Base-by-base conservation (phyloP, 2,888 invertebrate species). In the Rhabditoides inermis region DNA sequence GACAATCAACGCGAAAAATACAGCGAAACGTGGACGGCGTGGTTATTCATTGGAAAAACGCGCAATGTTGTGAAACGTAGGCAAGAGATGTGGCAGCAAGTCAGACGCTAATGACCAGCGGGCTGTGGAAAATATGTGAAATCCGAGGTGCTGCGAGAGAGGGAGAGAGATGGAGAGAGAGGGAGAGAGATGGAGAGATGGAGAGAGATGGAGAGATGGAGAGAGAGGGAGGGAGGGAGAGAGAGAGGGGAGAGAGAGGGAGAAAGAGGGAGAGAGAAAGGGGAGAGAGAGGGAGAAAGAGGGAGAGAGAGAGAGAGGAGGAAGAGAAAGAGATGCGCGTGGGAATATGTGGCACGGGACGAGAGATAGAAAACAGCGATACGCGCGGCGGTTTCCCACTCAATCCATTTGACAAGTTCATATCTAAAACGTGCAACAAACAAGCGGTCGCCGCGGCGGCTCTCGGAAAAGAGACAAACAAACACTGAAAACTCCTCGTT, bases 301-400 rank as follows among this genome's bases (percentile, higher is more conserved):
- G 22, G 12, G 22, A 30, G 25, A 28, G 12, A 30, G 35, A 35
- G n/a, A 22, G 18, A 22, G 30, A 30, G 20, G 7, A 32, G 48
- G 18, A 22, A 20, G 22, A 25, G 22, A 48, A 47, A 27, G 25
- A 20, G 46, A 35, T 22, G 25, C 30, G 7, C 20, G 18, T 27
- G 22, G 30, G 22, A 44, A 44, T 20, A 23, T 20, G 18, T 26
- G 44, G 25, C 27, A 44, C 26, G 27, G 27, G 27, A 27, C 10
- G 49, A 49, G 37, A 39, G 40, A 49, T 49, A 27, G 49, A 49
- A 40, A 39, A 49, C 37, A 26, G 49, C 37, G 49, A 40, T 49
- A 49, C 27, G 49, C 39, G 27, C 49, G 40, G 25, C 40, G 25
- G 7, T 41, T 5, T 41, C 41, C 12, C 41, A 22, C 3, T 18